Evolutionary conservation across 2,888 invertebrate species (phyloP), one percentile per base, ranked within the genome.

Genomic region (Athalia cordata): DNA sequence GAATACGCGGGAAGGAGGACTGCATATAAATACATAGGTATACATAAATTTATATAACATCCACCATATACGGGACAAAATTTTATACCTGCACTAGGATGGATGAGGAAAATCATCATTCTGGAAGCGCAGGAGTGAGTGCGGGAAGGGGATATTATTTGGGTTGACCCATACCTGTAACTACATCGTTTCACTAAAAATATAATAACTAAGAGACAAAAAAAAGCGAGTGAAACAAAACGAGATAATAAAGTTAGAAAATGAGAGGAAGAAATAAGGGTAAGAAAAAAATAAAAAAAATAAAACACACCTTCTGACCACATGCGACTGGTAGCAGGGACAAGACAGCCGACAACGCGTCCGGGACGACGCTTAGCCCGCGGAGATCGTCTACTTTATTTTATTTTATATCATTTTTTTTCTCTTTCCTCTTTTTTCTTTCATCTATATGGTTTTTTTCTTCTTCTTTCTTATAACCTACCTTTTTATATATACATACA

Each of bases 341-440:
- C 88, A 87, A 87, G 88, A 88, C 88, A 87, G 87, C 85, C 87
- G 85, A 88, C 88, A 88, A 86, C 85, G 83, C 85, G 85, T 68
- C 55, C 50, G 50, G 66, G 49, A 66, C 66, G 49, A 66, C 66
- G 66, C 66, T 49, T 29, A 29, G 55, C 55, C 11, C 55, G 55
- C 55, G 3, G 9, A 5, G 55, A 4, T 4, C n/a, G 55, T 55
- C 9, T 9, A 55, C 6, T n/a, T 55, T n/a, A n/a, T 6, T 9
- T 9, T 55, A n/a, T 11, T 9, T n/a, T 55, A n/a, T 9, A n/a
- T n/a, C n/a, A n/a, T n/a, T n/a, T n/a, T n/a, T n/a, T 55, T n/a
- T 4, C 4, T 55, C 4, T 55, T 55, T n/a, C 55, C 6, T n/a
- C 3, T 52, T 52, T 3, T 52, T 52, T 9, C 3, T 7, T 52